A percentile compares a stretch with the other conserved stretches of the same genome.
Evolutionary conservation across 2,888 invertebrate genomes (phyloP).

Genomic region (Hemicrepidius hirtus): DNA sequence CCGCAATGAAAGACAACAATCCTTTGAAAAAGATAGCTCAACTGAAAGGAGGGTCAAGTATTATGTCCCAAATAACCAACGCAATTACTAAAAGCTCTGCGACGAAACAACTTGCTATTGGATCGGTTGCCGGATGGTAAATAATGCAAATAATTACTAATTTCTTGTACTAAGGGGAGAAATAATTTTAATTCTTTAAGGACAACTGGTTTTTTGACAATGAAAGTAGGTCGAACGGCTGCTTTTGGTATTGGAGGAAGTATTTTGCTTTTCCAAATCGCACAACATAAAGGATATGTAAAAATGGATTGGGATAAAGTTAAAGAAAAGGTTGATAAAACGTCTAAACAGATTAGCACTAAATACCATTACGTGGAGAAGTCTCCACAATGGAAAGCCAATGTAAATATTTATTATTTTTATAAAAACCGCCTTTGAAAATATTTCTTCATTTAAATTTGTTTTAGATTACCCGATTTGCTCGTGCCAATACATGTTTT

Average conservation of each 20-base stretch:
- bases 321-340: constrained; percentile 83
- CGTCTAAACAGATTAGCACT: constrained; percentile 84
- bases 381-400: constrained; percentile 82
- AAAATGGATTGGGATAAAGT: constrained; percentile 90
- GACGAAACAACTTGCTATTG: no score
- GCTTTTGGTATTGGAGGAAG: constrained; percentile 90
- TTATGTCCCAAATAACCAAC: no score
- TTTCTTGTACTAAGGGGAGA: no score
- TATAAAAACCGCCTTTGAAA: neutral
- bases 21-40: no score
- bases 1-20: no score
- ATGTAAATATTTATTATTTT: constrained; percentile 74
- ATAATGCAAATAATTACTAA: no score
- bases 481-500: constrained; percentile 82
- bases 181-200: constrained; percentile 11
- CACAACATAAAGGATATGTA: constrained; percentile 90
- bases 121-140: no score
- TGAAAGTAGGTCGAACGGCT: constrained; percentile 90
- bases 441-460: constrained; percentile 12
- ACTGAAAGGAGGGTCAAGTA: no score
- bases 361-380: constrained; percentile 78
- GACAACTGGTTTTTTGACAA: constrained; percentile 82
- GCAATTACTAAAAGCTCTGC: no score
- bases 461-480: constrained; percentile 81
- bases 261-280: constrained; percentile 87